Conservation (phyloP, 1,140 invertebrate species). For the Drosophila ananassae region DNA sequence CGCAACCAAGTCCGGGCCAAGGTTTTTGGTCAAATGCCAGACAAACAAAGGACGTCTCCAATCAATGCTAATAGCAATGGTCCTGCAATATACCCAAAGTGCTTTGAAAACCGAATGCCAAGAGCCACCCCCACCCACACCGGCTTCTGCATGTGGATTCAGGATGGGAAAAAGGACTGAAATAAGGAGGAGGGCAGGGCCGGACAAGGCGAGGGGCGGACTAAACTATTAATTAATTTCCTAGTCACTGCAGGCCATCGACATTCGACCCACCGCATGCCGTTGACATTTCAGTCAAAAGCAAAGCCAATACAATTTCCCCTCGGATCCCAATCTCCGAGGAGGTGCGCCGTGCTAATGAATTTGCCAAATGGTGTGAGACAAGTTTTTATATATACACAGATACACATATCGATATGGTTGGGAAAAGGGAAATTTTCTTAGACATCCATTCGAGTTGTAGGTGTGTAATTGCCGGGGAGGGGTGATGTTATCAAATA, state of each 20-base stretch:
- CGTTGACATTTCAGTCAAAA: conserved; percentile 75
- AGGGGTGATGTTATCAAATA: conserved; percentile 64
- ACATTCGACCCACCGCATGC: conserved; percentile 51
- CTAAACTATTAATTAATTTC: conserved; percentile 79
- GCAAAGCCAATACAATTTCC: conserved; percentile 61
- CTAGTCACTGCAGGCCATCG: conserved; percentile 66
- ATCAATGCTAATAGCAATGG: conserved; percentile 76
- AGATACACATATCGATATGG: conserved; percentile 2
- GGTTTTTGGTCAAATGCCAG: conserved; percentile 62
- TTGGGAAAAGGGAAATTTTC: conserved; percentile 17
- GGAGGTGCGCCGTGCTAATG: conserved; percentile 21
- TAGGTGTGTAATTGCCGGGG: conserved; percentile 28
- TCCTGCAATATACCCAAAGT: conserved; percentile 55
- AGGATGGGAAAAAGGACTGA: not conserved
- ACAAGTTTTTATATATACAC: conserved; percentile 20
- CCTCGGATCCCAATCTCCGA: conserved; percentile 16
- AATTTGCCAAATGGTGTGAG: conserved; percentile 32
- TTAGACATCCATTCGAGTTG: conserved; percentile 11
- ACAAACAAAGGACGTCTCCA: conserved; percentile 67
- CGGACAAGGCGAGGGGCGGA: conserved; percentile 12
- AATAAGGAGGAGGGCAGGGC: not conserved
- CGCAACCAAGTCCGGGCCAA: conserved; percentile 55
- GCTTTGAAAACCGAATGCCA: conserved; percentile 76
- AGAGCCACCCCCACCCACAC: conserved; percentile 34
- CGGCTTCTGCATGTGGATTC: not conserved